Percentiles rank a stretch among this genome's conserved stretches.
phyloP scores from a whole-genome alignment of 2,113 vertebrate genomes.

The Cyanistes caeruleus region DNA sequence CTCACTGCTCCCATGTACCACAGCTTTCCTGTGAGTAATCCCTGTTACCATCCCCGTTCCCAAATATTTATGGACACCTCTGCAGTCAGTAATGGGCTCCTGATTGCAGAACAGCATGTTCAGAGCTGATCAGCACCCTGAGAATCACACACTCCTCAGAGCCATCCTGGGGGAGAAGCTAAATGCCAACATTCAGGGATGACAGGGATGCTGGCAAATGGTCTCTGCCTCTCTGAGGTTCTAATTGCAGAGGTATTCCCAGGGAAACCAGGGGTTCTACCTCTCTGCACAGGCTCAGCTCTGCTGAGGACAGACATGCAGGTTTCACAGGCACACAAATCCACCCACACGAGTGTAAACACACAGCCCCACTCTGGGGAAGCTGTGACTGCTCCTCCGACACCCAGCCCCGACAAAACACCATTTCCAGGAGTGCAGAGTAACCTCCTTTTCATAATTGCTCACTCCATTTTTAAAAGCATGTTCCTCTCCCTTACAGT shows the following conservation, averaged over 20 bases:
- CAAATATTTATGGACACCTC: background rate
- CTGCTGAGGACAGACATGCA: background rate
- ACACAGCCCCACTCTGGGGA: background rate
- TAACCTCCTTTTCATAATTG: constrained; percentile 55
- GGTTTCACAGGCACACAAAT: background rate
- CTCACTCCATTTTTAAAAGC: constrained; percentile 58
- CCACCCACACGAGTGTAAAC: background rate
- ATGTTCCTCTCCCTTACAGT: constrained; percentile 46
- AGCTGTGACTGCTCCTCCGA: background rate
- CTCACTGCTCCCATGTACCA: background rate
- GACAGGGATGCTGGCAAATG: background rate
- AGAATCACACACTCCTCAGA: fast-evolving
- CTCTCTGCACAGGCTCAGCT: fast-evolving
- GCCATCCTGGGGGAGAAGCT: background rate
- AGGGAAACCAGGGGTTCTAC: background rate
- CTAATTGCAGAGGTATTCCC: background rate
- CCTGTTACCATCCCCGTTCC: background rate
- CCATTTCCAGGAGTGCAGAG: background rate
- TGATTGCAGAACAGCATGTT: background rate
- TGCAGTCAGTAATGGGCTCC: background rate
- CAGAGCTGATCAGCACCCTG: background rate
- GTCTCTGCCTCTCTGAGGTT: background rate
- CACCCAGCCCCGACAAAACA: background rate
- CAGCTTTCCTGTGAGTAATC: background rate
- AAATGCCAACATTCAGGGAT: background rate